Evolutionary conservation across 2,888 invertebrate species (phyloP).

Genomic region (Eucera pruinosa): DNA sequence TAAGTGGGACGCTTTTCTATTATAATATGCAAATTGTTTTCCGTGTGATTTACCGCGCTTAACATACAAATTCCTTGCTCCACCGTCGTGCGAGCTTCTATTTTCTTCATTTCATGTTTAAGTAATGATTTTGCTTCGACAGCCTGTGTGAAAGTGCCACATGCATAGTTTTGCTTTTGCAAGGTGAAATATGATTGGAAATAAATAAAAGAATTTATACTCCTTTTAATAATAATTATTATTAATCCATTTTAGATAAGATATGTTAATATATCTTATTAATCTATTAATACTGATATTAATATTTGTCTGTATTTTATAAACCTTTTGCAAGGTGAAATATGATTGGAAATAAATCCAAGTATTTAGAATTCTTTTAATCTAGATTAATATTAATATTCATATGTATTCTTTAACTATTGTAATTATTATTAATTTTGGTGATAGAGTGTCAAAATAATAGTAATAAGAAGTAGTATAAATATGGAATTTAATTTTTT

Average conservation of each 20-base stretch:
- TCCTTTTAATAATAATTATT: too few species aligned
- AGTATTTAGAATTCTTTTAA: too few species aligned
- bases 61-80: not conserved
- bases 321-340: too few species aligned
- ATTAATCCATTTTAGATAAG: too few species aligned
- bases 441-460: not conserved
- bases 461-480: not conserved
- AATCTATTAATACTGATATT: too few species aligned
- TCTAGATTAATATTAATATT: not conserved
- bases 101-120: slow-evolving; percentile 3
- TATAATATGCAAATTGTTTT: slow-evolving; percentile 16
- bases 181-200: not conserved
- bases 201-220: not conserved
- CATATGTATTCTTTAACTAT: too few species aligned
- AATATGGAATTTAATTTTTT: not conserved
- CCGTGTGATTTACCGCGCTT: not conserved
- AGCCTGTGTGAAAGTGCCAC: not conserved
- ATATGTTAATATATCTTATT: too few species aligned
- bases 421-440: not conserved
- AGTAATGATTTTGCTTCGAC: slow-evolving; percentile 14
- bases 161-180: not conserved
- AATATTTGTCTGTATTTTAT: too few species aligned
- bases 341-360: too few species aligned
- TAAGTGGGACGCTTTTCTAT: slow-evolving; percentile 50
- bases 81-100: not conserved